Base-by-base conservation (phyloP, 2,888 invertebrate genomes). In the Gari tellinella region DNA sequence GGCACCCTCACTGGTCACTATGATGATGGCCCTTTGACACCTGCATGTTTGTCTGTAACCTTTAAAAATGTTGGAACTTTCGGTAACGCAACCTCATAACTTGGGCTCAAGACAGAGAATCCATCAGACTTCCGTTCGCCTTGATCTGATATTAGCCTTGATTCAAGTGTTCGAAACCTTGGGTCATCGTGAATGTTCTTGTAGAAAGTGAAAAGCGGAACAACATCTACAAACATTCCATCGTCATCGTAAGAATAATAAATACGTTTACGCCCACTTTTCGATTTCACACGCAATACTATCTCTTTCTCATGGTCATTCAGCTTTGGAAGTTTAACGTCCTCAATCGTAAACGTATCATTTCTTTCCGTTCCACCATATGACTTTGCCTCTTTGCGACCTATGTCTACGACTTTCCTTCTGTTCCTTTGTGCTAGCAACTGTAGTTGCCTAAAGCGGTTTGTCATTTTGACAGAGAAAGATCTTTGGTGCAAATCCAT, bases 401-500 rank as follows among this genome's bases (percentile, higher is more conserved):
- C 26, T 26, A 45, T 56, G 0, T 17, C 15, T 25, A 25, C 21
- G 15, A 12, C 15, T n/a, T 45, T 31, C n/a, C 12, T 17, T 26
- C 17, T 19, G 5, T 19, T 37, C 14, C 38, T 14, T 2, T 31
- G n/a, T 14, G 40, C 52, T 10, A 53, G 49, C 37, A 56, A 51
- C 17, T 51, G 56, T 19, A 52, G 48, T 31, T 65, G 68, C 26
- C 78, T 56, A 17, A 49, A 61, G 17, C 72, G 68, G 37, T 78
- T 72, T 23, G 62, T 72, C 63, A 80, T 78, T 14, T 70, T 65
- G 15, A 64, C 37, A 1, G 78, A 49, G 53, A 85, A 85, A 7
- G 84, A 79, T 8, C 72, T 60, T 49, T 66, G 80, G 64, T 88
- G 87, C 49, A 87, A 65, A 52, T 88, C 86, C 17, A 88, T 66